A percentile compares a stretch with the other conserved stretches of the same genome.
phyloP scores from a whole-genome alignment of 2,888 invertebrate genomes.

The Penaeus monodon region DNA sequence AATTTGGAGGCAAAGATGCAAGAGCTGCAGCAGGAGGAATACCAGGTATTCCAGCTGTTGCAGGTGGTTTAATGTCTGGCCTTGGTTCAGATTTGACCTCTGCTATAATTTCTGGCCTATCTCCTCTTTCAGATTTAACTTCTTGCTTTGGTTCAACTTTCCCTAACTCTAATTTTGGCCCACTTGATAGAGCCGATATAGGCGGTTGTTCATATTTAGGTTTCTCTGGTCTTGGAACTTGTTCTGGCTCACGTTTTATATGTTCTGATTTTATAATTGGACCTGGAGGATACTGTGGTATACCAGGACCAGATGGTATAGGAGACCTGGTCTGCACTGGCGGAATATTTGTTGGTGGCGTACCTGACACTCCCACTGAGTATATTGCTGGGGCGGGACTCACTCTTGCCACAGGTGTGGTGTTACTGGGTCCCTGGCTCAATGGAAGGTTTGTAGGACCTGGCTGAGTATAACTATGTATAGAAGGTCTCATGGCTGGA shows the following conservation, averaged over 20 bases:
- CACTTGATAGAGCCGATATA: not conserved
- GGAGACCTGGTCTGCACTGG: too few relatives aligned
- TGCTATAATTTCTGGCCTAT: constrained; percentile 64
- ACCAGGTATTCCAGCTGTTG: constrained; percentile 3
- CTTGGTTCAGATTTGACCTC: constrained; percentile 59
- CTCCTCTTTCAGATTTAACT: constrained; percentile 45
- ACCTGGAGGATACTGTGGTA: constrained; percentile 3
- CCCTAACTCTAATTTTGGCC: constrained; percentile 30
- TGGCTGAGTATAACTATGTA: constrained; percentile 39
- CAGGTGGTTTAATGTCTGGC: constrained; percentile 35
- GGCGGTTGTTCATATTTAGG: constrained; percentile 39
- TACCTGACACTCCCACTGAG: constrained; percentile 9
- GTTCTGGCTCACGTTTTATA: constrained; percentile 47
- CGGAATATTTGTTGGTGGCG: not conserved
- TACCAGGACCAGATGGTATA: not conserved
- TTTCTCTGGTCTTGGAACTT: constrained; percentile 42
- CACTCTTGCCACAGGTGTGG: constrained; percentile 29
- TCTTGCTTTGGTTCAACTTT: constrained; percentile 53
- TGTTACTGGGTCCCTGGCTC: constrained; percentile 35
- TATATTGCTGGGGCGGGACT: constrained; percentile 41
- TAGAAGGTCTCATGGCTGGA: constrained; percentile 43
- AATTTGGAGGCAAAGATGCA: constrained; percentile 32
- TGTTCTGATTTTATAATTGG: constrained; percentile 47
- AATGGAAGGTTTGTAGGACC: constrained; percentile 7
- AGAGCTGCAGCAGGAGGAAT: constrained; percentile 28